Evolutionary conservation across 2,797 vertebrate genomes (phyloP).

Genomic region (Helostoma temminkii): DNA sequence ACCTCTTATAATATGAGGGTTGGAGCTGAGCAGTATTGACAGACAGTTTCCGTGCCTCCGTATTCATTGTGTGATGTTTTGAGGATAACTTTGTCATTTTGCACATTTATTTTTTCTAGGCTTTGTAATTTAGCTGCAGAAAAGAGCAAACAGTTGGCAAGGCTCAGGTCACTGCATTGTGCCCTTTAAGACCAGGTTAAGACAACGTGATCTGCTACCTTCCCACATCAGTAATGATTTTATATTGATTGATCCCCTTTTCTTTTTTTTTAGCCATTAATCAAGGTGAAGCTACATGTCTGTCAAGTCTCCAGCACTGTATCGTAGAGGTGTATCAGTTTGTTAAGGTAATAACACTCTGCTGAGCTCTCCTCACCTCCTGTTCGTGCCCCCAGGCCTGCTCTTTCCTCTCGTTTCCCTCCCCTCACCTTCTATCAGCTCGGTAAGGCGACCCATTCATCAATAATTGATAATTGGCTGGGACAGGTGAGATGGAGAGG

Average conservation of each 20-base stretch:
- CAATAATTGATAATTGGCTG: conserved; percentile 87
- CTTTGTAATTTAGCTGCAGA: background rate
- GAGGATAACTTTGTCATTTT: conserved; percentile 6
- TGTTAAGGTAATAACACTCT: conserved; percentile 61
- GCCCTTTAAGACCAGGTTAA: background rate
- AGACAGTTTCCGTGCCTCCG: no score
- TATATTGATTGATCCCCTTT: conserved; percentile 4
- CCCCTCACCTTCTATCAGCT: conserved; percentile 39
- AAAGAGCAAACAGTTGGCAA: background rate
- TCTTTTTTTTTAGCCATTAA: background rate
- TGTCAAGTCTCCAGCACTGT: conserved; percentile 8
- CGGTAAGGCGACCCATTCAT: conserved; percentile 86
- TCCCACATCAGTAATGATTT: conserved; percentile 20
- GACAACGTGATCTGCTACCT: background rate
- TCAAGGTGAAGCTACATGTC: background rate
- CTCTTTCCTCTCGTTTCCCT: conserved; percentile 36
- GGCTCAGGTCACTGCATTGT: background rate
- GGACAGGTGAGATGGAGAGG: conserved; percentile 87
- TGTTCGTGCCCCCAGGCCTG: conserved; percentile 45
- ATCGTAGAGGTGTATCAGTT: conserved; percentile 58
- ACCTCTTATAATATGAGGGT: conserved; percentile 2
- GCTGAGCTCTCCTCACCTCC: conserved; percentile 48
- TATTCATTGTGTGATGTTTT: conserved; percentile 21
- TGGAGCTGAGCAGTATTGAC: background rate
- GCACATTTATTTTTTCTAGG: background rate